phyloP scores from a whole-genome alignment of 2,888 invertebrate genomes.

The Polyommatus iphigenia region DNA sequence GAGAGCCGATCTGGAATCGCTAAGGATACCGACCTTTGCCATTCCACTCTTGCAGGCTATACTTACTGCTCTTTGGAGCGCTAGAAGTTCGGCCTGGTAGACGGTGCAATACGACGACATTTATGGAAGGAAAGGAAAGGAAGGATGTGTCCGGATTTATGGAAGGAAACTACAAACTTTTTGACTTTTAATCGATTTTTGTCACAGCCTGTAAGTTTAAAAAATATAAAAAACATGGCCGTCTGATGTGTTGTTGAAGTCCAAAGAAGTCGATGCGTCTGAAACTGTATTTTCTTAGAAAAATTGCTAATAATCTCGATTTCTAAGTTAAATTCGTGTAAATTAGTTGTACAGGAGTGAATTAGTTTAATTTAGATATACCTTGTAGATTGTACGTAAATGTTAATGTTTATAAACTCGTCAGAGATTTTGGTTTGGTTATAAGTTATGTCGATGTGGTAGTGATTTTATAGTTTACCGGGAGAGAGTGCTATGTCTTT shows the following conservation, averaged over 20 bases:
- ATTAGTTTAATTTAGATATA: background rate
- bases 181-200: too few relatives aligned
- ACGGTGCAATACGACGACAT: too few relatives aligned
- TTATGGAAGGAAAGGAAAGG: too few relatives aligned
- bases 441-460: slow-evolving; percentile 32
- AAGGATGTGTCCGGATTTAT: too few relatives aligned
- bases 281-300: slow-evolving; percentile 35
- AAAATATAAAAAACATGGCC: slow-evolving; percentile 42
- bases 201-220: background rate
- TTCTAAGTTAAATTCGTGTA: slow-evolving; percentile 25
- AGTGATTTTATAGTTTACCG: slow-evolving; percentile 38
- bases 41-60: too few relatives aligned
- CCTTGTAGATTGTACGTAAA: slow-evolving; percentile 30
- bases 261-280: slow-evolving; percentile 36
- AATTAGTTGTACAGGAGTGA: slow-evolving; percentile 19
- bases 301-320: slow-evolving; percentile 19
- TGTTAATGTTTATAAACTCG: slow-evolving; percentile 40
- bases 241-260: slow-evolving; percentile 42
- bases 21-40: too few relatives aligned
- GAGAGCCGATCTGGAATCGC: too few relatives aligned
- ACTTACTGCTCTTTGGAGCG: too few relatives aligned
- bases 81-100: too few relatives aligned
- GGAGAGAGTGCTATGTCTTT: slow-evolving; percentile 85
- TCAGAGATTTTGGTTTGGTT: slow-evolving; percentile 40
- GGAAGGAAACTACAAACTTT: too few relatives aligned